phyloP scores from a whole-genome alignment of 37 sponge, comb jelly and placozoan genomes.

The Axinella damicornis region DNA sequence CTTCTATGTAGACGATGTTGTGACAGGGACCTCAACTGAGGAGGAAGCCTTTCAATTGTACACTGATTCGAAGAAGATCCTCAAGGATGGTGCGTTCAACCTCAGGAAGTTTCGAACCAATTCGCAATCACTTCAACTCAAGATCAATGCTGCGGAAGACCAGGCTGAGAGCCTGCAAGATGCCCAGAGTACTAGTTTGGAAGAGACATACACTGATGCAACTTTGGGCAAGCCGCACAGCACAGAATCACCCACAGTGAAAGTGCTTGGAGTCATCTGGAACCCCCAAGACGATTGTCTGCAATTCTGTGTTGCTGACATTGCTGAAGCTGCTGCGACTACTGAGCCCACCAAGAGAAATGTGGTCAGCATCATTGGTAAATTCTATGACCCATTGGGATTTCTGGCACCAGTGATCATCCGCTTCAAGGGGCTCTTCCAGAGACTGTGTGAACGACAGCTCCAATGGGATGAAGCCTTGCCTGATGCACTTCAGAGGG shows the following conservation, averaged over 20 bases:
- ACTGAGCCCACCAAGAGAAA: slow-evolving; percentile 50
- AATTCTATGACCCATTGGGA: slow-evolving; percentile 49
- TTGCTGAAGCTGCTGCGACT: neutral
- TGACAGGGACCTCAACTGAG: slow-evolving; percentile 15
- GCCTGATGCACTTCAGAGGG: neutral
- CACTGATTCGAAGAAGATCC: slow-evolving; percentile 5
- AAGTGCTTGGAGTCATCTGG: slow-evolving; percentile 31
- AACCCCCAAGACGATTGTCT: slow-evolving; percentile 20
- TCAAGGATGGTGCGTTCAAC: slow-evolving; percentile 40
- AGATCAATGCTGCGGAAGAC: neutral
- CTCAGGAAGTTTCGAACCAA: slow-evolving; percentile 37
- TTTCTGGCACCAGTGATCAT: slow-evolving; percentile 37
- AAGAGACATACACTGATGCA: neutral
- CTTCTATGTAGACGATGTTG: slow-evolving; percentile 39
- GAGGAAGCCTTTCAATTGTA: slow-evolving; percentile 43
- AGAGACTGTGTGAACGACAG: slow-evolving; percentile 11
- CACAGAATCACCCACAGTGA: neutral
- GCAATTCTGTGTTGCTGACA: slow-evolving; percentile 1
- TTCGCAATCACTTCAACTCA: slow-evolving; percentile 31
- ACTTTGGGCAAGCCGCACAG: neutral
- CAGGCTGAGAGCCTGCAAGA: neutral
- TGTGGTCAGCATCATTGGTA: neutral
- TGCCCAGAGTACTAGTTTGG: neutral
- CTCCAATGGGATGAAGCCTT: slow-evolving; percentile 32
- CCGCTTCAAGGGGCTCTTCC: slow-evolving; percentile 37